Percentiles rank a stretch among this genome's conserved stretches.
Conservation (phyloP, 2,113 vertebrate species). For the Pelobates fuscus region DNA sequence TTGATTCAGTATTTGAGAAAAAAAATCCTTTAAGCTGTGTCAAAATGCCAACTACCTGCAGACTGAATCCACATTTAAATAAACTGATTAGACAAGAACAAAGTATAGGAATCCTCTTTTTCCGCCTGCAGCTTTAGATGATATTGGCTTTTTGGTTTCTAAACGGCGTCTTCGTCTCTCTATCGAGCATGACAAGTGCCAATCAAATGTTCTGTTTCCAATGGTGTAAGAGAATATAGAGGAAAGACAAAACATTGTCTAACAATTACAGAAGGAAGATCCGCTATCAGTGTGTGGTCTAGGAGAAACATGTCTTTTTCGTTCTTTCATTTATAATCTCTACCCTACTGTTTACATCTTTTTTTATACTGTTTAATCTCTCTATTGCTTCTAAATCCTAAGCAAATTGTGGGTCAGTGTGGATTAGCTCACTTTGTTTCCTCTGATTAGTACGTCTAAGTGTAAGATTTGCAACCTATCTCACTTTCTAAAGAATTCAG, state of each 20-base stretch:
- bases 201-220: constrained; percentile 82
- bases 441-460: constrained; percentile 77
- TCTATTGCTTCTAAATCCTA: constrained; percentile 74
- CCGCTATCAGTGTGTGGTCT: constrained; percentile 96
- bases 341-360: constrained; percentile 78
- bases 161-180: constrained; percentile 83
- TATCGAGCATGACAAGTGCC: constrained; percentile 92
- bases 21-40: constrained; percentile 75
- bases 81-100: constrained; percentile 76
- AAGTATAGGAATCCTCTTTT: constrained; percentile 82
- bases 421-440: constrained; percentile 90
- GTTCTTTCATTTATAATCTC: constrained; percentile 88
- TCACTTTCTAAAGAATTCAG: constrained; percentile 18
- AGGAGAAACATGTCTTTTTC: constrained; percentile 68
- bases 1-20: constrained; percentile 73
- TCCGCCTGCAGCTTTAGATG: constrained; percentile 73
- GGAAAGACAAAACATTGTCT: constrained; percentile 68
- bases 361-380: constrained; percentile 89
- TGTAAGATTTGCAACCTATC: constrained; percentile 5
- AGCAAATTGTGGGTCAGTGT: constrained; percentile 87
- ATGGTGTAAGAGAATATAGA: constrained; percentile 51
- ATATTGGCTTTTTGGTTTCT: constrained; percentile 63
- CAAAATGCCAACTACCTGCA: constrained; percentile 79
- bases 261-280: constrained; percentile 82
- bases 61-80: constrained; percentile 86